Base-by-base conservation (phyloP, 2,888 invertebrate species). In the Monopis laevigella region DNA sequence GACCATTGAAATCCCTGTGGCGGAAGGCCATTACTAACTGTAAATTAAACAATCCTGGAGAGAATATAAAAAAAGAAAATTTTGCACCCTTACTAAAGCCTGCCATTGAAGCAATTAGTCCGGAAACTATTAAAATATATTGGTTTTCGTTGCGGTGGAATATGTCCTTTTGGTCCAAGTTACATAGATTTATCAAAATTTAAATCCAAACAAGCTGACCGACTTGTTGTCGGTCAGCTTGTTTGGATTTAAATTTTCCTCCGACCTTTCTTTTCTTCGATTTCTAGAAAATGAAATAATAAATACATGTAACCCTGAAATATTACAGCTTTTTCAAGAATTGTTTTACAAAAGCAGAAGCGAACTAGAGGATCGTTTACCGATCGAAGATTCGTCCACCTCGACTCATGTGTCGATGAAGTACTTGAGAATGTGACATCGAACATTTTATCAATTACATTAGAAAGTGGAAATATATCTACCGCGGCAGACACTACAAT, bases 111-210 rank as follows among this genome's bases (percentile, higher is more conserved):
- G 4, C 26, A n/a, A 7, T 39, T n/a, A n/a, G 27, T 13, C 11
- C 8, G 8, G 21, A 39, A 41, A 40, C 39, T 17, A 49, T 52
- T 10, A 51, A 43, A 39, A 52, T n/a, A n/a, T n/a, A n/a, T 52
- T 43, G 50, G 52, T n/a, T 54, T 52, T 46, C 43, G 50, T 6
- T 46, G 41, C 19, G 46, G 50, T 6, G 52, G 54, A 3, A 30
- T 51, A 11, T 47, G 35, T 32, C 52, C 51, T n/a, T 54, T 50
- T 49, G 52, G 54, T 1, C 49, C 53, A 32, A 46, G 48, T 8
- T 54, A 50, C 18, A 26, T 52, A 1, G 52, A 54, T 42, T 7
- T 50, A 8, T 42, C 42, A 13, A 51, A 52, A 49, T 49, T 51
- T 13, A 51, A 47, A 42, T 18, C 24, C 34, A 41, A 43, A 42